Percentiles rank a stretch among this genome's conserved stretches.
Conservation (phyloP, 35 echinoderm and acorn worm genomes). For the Nesometra sesokonis region DNA sequence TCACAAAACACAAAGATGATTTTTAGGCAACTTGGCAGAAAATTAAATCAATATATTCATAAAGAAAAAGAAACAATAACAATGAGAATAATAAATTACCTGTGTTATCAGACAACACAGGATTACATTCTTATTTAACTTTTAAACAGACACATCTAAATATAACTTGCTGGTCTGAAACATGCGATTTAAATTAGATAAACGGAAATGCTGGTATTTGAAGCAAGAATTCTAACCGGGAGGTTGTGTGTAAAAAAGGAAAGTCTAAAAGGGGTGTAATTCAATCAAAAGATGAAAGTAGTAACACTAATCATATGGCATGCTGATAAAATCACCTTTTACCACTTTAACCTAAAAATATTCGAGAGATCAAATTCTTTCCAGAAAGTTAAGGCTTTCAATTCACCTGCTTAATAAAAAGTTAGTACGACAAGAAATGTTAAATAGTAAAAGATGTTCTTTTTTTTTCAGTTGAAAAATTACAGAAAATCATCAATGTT, state of each 20-base stretch:
- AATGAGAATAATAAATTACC: background rate
- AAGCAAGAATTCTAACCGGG: background rate
- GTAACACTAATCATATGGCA: background rate
- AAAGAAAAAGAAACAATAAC: no score
- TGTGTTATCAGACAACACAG: background rate
- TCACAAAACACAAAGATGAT: no score
- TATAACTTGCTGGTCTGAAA: background rate
- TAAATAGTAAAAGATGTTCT: no score
- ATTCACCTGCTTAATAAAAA: no score
- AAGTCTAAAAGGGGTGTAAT: background rate
- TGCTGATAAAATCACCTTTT: background rate
- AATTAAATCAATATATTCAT: no score
- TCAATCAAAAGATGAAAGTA: background rate
- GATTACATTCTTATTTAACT: background rate
- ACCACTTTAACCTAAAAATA: no score
- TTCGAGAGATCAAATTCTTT: no score
- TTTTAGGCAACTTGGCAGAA: no score
- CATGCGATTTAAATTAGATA: background rate
- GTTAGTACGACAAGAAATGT: no score
- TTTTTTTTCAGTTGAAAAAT: no score
- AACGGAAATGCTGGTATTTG: background rate
- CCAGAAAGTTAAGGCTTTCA: no score
- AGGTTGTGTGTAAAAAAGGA: background rate
- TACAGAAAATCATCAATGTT: no score
- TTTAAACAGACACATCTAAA: background rate